Conservation (phyloP, 2,888 invertebrate species). For the Pedicia rivosa region DNA sequence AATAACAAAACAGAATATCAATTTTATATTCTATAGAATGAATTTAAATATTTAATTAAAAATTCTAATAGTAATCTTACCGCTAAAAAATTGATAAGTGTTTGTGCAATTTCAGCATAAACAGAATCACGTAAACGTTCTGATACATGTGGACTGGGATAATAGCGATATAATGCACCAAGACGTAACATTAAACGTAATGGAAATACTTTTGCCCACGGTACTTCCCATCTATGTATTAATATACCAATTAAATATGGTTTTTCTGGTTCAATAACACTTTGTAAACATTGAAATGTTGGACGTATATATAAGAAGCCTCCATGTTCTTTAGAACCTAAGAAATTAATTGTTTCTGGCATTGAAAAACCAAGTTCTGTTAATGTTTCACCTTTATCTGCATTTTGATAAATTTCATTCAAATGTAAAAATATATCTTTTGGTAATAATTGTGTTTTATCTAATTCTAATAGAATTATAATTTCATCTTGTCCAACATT, state of each 20-base stretch:
- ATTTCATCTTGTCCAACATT: slow-evolving; percentile 74
- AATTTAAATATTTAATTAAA: no score
- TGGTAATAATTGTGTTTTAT: slow-evolving; percentile 43
- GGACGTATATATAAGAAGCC: slow-evolving; percentile 71
- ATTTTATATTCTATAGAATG: neutral
- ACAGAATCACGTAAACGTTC: slow-evolving; percentile 60
- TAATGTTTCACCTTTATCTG: slow-evolving; percentile 49
- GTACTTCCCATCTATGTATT: slow-evolving; percentile 46
- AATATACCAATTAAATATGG: slow-evolving; percentile 65
- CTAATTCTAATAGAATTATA: slow-evolving; percentile 53
- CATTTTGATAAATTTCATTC: slow-evolving; percentile 52
- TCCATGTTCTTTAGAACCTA: slow-evolving; percentile 56
- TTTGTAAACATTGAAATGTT: slow-evolving; percentile 65
- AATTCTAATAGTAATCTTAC: slow-evolving; percentile 23
- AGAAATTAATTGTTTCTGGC: slow-evolving; percentile 32
- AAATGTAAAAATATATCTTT: slow-evolving; percentile 61
- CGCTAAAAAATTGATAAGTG: slow-evolving; percentile 71
- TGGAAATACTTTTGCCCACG: slow-evolving; percentile 57
- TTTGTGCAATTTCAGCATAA: slow-evolving; percentile 73
- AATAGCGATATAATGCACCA: slow-evolving; percentile 73
- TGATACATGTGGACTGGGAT: slow-evolving; percentile 70
- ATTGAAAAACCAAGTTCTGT: slow-evolving; percentile 53
- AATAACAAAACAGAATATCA: slow-evolving; percentile 2
- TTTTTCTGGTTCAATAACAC: slow-evolving; percentile 51
- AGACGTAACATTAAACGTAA: slow-evolving; percentile 56